A percentile compares a stretch with the other conserved stretches of the same genome.
These are phyloP conservation scores for Phylloscopus trochiloides DNA, from an alignment of 2,113 vertebrate species.

Conservation along the genomic window DNA sequence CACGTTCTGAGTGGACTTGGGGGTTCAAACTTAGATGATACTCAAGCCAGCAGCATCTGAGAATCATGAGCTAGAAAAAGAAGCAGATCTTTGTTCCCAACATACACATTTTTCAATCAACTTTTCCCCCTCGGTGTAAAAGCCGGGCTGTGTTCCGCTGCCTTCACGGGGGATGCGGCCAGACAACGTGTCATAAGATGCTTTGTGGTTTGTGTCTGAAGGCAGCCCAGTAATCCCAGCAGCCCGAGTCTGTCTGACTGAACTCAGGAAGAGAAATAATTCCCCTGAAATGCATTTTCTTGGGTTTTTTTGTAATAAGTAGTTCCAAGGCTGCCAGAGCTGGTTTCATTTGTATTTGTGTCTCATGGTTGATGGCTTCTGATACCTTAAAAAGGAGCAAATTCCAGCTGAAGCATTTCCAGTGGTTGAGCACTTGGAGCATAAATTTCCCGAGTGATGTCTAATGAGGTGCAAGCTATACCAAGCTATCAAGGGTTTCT, in stretches of 20 bases:
- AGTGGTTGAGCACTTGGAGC: not conserved
- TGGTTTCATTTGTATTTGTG: constrained; percentile 35
- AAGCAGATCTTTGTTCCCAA: constrained; percentile 32
- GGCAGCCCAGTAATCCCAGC: constrained; percentile 1
- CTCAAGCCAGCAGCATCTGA: constrained; percentile 9
- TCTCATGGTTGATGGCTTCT: constrained; percentile 33
- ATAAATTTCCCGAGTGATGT: not conserved
- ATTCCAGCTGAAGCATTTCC: constrained; percentile 20
- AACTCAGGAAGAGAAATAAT: not conserved
- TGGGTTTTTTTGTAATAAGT: not conserved
- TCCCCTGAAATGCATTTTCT: constrained; percentile 16
- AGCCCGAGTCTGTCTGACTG: not conserved
- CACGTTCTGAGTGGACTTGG: not conserved
- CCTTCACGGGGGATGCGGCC: not conserved
- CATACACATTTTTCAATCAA: not conserved
- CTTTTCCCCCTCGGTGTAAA: not conserved
- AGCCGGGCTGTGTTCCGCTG: not conserved
- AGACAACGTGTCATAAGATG: constrained; percentile 33
- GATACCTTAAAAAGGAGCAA: constrained; percentile 12
- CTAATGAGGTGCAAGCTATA: not conserved
- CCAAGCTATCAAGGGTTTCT: not conserved
- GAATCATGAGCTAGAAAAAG: constrained; percentile 43
- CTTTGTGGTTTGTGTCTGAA: constrained; percentile 41
- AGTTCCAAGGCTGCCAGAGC: constrained; percentile 19
- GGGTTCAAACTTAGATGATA: not conserved